Percentiles rank a stretch among this genome's conserved stretches.
phyloP scores from a whole-genome alignment of 2,797 vertebrate genomes.

The Mormyrus proboscirostris region DNA sequence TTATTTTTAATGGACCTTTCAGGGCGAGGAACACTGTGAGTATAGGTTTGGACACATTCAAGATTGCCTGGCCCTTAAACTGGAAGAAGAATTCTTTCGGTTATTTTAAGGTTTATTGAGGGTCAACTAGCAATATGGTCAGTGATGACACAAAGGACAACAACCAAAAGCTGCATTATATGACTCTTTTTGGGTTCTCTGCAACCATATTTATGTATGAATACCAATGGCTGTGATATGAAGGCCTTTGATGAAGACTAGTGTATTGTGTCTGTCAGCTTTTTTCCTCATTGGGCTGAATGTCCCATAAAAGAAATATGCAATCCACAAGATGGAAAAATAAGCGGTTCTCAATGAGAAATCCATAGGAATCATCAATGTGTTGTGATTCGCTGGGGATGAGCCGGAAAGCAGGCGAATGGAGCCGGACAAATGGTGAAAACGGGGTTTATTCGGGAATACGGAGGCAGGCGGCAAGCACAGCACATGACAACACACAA shows the following conservation, averaged over 20 bases:
- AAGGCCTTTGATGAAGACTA: background rate
- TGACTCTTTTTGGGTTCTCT: background rate
- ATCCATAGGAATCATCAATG: background rate
- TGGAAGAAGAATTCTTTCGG: background rate
- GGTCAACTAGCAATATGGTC: background rate
- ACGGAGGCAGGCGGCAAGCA: too few species aligned
- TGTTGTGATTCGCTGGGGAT: too few species aligned
- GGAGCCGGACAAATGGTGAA: too few species aligned
- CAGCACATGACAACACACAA: too few species aligned
- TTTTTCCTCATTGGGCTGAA: background rate
- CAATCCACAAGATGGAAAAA: background rate
- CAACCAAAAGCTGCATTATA: background rate
- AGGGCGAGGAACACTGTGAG: background rate
- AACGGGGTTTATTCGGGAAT: too few species aligned
- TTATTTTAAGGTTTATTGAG: constrained; percentile 16
- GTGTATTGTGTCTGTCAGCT: background rate
- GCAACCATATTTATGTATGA: background rate
- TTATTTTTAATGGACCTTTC: background rate
- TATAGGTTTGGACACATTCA: background rate
- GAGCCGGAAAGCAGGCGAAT: too few species aligned
- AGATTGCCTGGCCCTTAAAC: background rate
- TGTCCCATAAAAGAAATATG: background rate
- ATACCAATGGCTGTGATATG: background rate
- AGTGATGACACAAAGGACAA: background rate
- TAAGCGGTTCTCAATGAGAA: background rate